Evolutionary conservation across 1,140 invertebrate genomes (phyloP).

Genomic region (Oryctes rhinoceros): DNA sequence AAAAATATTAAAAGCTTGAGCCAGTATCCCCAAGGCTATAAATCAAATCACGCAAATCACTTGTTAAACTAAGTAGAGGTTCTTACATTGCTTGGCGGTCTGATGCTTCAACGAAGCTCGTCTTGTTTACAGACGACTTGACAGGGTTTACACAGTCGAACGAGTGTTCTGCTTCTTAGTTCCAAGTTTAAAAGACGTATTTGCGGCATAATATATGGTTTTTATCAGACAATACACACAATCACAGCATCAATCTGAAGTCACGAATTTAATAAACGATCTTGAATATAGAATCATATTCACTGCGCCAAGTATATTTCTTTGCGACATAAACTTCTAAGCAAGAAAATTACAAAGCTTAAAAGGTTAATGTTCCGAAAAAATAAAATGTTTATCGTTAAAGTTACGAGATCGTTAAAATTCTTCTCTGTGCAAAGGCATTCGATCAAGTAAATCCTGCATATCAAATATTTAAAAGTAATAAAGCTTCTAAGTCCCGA

Average conservation of each 20-base stretch:
- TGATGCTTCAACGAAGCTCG: not conserved
- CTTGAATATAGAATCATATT: too few species aligned
- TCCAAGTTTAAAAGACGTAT: constrained; percentile 31
- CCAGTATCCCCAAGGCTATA: constrained; percentile 13
- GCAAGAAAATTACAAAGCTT: too few species aligned
- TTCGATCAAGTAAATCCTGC: too few species aligned
- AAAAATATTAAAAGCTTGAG: not conserved
- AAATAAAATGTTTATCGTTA: too few species aligned
- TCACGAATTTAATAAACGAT: too few species aligned
- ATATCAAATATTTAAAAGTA: too few species aligned
- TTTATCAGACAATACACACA: not conserved
- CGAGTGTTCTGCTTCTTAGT: constrained; percentile 25
- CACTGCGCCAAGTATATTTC: too few species aligned
- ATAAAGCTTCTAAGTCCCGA: too few species aligned
- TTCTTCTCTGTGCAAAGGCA: too few species aligned
- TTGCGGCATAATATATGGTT: constrained; percentile 15
- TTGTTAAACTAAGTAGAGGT: constrained; percentile 27
- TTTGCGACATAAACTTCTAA: too few species aligned
- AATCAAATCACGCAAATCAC: constrained; percentile 33
- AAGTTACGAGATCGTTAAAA: too few species aligned
- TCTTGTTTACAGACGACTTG: constrained; percentile 35
- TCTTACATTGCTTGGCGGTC: not conserved
- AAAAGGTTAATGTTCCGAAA: too few species aligned
- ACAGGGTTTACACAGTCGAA: constrained; percentile 24
- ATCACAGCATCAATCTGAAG: not conserved